Base-by-base conservation (phyloP, 2,888 invertebrate genomes). In the Stomorhina lunata region DNA sequence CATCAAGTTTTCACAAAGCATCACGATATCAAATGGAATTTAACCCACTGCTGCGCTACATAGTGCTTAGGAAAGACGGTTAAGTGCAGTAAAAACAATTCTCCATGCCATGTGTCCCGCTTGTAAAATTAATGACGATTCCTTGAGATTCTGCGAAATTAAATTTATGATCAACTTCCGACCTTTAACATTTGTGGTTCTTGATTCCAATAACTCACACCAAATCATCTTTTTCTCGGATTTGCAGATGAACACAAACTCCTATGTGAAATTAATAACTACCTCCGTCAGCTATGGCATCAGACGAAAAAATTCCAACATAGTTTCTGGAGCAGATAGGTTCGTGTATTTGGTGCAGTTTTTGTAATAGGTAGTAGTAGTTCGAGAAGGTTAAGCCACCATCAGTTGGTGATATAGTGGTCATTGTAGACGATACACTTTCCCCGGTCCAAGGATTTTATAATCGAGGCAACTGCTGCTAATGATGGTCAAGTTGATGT, bases 151-250 rank as follows among this genome's bases (percentile, higher is more conserved):
- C n/a, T 73, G 57, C 27, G 76, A 84, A 66, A 55, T 71, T 5
- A 82, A 84, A 69, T 84, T 81, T 15, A 68, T 68, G 17, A 72
- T 84, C 1, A 84, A 81, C 10, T 73, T 73, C 29, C 76, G 66
- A 10, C 32, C 32, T 32, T 32, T 32, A 32, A 32, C 32, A 2
- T 32, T 32, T 32, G 32, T 32, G 34, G 4, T 10, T 34, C 34
- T 34, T 4, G 34, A 34, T 55, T 75, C 78, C 1, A 50, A 69
- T 5, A 73, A 12, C 40, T 85, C 7, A 84, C 84, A n/a, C 80
- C 76, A 34, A 84, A 82, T 20, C 85, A 85, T 63, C 17, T 84
- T 34, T 45, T 85, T 43, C 22, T 85, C 2, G 84, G 83, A 4
- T 84, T 84, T 7, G 25, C 81, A 15, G 73, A 50, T 34, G 77